Evolutionary conservation across 92 coral and sea anemone species (phyloP).

Genomic region (Epizoanthus scotinus): DNA sequence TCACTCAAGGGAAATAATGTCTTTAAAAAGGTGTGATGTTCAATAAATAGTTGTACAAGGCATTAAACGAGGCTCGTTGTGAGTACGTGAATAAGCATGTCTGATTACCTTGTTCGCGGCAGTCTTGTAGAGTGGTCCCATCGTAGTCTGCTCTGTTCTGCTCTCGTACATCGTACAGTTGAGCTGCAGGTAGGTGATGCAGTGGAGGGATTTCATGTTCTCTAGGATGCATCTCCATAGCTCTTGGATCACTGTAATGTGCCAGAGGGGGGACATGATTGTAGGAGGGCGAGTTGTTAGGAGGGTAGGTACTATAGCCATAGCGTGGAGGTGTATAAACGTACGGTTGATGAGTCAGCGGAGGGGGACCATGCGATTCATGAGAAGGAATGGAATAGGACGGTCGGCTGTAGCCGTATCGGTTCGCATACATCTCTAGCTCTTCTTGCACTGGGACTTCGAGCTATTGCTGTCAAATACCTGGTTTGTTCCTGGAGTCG

Average conservation of each 20-base stretch:
- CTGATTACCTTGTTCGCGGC: conserved; percentile 84
- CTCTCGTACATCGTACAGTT: conserved; percentile 54
- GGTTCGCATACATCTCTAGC: conserved; percentile 64
- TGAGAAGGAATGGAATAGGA: conserved; percentile 68
- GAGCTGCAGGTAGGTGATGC: conserved; percentile 79
- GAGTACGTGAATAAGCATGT: conserved; percentile 35
- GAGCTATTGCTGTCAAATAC: conserved; percentile 30
- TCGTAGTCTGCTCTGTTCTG: conserved; percentile 52
- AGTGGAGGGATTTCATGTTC: conserved; percentile 69
- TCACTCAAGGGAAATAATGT: conserved; percentile 46
- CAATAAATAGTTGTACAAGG: conserved; percentile 63
- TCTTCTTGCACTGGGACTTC: not conserved
- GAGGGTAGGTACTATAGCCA: conserved; percentile 70
- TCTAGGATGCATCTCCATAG: conserved; percentile 67
- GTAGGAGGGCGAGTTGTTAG: conserved; percentile 61
- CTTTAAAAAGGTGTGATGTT: conserved; percentile 66
- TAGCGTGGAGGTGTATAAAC: conserved; percentile 73
- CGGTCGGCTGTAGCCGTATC: conserved; percentile 71
- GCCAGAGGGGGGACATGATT: conserved; percentile 46
- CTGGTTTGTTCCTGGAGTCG: conserved; percentile 37
- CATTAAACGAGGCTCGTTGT: conserved; percentile 21
- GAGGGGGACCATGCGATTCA: conserved; percentile 78
- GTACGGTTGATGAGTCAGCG: conserved; percentile 85
- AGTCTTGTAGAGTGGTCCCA: conserved; percentile 53
- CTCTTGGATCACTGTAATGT: conserved; percentile 75